These are phyloP conservation scores for Callipepla californica DNA, from an alignment of 2,113 vertebrate genomes.

Conservation along the genomic window DNA sequence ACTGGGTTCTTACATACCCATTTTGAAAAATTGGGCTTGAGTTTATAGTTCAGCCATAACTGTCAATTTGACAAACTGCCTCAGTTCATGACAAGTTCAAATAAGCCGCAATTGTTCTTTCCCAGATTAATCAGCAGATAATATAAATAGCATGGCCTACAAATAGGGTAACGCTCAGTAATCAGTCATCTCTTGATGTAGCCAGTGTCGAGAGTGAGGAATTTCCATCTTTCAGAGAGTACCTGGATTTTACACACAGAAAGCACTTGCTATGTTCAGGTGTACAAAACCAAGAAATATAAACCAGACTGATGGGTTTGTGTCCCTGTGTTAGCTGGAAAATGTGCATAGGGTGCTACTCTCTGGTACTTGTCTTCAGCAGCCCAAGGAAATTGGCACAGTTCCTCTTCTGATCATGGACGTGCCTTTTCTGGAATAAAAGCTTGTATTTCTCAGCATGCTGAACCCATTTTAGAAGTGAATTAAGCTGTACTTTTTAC, in stretches of 20 bases:
- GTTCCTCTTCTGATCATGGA: neutral
- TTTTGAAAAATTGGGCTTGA: constrained; percentile 14
- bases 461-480: neutral
- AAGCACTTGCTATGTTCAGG: fast-evolving
- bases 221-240: fast-evolving
- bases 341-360: neutral
- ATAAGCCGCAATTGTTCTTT: constrained; percentile 8
- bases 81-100: constrained; percentile 55
- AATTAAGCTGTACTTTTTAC: neutral
- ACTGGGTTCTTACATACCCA: neutral
- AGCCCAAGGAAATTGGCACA: neutral
- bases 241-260: neutral
- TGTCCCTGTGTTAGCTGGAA: neutral
- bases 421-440: neutral
- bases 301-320: fast-evolving
- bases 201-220: neutral
- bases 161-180: neutral
- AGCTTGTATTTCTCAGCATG: neutral
- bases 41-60: constrained; percentile 23
- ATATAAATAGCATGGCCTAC: neutral
- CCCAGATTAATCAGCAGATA: constrained; percentile 32
- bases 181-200: neutral
- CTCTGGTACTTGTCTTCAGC: neutral
- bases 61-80: constrained; percentile 23
- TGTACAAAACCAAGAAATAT: neutral